Conservation (phyloP, 2,888 invertebrate genomes). For the Hirtodrosophila alboralis region DNA sequence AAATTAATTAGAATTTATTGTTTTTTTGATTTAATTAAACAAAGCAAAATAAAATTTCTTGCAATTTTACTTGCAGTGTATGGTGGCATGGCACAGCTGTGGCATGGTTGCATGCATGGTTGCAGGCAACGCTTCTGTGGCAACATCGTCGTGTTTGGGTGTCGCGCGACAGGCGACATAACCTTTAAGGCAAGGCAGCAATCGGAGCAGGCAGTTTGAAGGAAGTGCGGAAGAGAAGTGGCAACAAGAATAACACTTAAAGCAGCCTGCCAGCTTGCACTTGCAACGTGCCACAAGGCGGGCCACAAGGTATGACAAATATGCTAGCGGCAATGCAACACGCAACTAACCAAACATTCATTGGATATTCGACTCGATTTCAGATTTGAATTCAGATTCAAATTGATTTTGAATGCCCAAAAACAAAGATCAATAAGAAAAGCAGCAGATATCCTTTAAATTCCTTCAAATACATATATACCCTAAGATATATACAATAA, state of each 20-base stretch:
- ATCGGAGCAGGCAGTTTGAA: slow-evolving; percentile 36
- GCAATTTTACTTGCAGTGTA: slow-evolving; percentile 18
- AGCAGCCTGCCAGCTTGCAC: slow-evolving; percentile 8
- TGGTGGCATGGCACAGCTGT: slow-evolving; percentile 20
- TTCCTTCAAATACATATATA: no score
- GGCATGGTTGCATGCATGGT: slow-evolving; percentile 16
- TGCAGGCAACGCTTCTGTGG: slow-evolving; percentile 35
- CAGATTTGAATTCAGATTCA: no score
- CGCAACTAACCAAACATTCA: slow-evolving; percentile 57
- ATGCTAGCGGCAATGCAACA: slow-evolving; percentile 51
- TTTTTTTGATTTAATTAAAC: no score
- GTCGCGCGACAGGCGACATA: slow-evolving; percentile 71
- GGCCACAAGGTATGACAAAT: slow-evolving; percentile 68
- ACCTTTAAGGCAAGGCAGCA: slow-evolving; percentile 78
- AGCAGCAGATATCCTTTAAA: no score
- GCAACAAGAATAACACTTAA: slow-evolving; percentile 13
- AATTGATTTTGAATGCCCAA: no score
- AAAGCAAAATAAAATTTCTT: no score
- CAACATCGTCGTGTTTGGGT: slow-evolving; percentile 54
- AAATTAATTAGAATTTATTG: no score
- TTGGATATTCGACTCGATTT: no score
- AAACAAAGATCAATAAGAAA: no score
- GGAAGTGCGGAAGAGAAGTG: slow-evolving; percentile 38
- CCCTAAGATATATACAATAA: no score
- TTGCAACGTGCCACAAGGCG: slow-evolving; percentile 46